phyloP scores from a whole-genome alignment of 2,113 vertebrate genomes.

The Bubo bubo region DNA sequence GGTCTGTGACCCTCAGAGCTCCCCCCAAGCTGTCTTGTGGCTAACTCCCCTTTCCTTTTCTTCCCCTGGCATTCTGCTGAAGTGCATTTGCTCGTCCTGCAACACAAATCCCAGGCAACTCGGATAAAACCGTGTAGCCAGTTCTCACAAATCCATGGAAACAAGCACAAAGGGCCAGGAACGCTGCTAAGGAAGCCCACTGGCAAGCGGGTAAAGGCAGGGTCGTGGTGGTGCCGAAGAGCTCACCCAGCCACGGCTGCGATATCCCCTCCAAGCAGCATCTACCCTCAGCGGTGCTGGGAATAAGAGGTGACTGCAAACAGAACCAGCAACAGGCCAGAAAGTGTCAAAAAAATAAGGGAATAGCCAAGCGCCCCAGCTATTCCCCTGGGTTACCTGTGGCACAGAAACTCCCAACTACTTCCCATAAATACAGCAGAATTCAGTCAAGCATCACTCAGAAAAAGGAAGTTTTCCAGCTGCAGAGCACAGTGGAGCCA shows the following conservation, averaged over 20 bases:
- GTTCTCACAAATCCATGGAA: neutral
- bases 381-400: neutral
- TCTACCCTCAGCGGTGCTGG: accelerated
- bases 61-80: neutral
- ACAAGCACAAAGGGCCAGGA: neutral
- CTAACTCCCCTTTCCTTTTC: neutral
- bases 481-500: neutral
- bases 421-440: neutral
- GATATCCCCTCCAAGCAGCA: neutral
- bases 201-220: neutral
- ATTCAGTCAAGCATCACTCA: neutral
- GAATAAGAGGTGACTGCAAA: neutral
- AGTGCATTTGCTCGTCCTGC: neutral
- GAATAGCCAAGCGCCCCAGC: neutral
- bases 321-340: neutral
- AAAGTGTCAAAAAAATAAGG: neutral
- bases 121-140: accelerated
- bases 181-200: neutral
- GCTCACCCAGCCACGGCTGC: neutral
- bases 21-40: neutral
- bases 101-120: neutral
- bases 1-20: neutral
- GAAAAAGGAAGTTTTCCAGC: neutral
- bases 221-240: neutral
- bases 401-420: neutral